Evolutionary conservation across 2,888 invertebrate genomes (phyloP).

Genomic region (Lissocephala sabroskyi): DNA sequence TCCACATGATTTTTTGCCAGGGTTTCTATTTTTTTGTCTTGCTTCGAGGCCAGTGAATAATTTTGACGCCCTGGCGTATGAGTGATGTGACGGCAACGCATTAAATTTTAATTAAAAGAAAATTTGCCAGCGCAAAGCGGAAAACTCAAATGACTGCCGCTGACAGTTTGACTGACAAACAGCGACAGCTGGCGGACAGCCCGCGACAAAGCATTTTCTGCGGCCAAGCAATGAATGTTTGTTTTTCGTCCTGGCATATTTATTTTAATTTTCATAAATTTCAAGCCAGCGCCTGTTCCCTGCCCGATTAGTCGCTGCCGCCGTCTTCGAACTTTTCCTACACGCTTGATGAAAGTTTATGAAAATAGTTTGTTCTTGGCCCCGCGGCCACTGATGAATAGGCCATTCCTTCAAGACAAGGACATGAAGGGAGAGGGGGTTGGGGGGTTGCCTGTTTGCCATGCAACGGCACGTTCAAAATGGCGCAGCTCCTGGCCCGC

Average conservation of each 20-base stretch:
- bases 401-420: too few relatives aligned
- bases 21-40: neutral
- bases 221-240: too few relatives aligned
- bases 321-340: neutral
- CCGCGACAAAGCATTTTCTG: too few relatives aligned
- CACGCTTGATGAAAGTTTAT: conserved; percentile 28
- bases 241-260: too few relatives aligned
- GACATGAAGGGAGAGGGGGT: conserved; percentile 7
- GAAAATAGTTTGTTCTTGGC: conserved; percentile 21
- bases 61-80: conserved; percentile 15
- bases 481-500: conserved; percentile 21
- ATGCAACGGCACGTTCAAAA: conserved; percentile 29
- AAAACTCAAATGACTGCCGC: neutral
- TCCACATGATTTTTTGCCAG: neutral
- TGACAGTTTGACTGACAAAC: conserved; percentile 4
- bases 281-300: neutral
- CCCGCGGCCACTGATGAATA: too few relatives aligned
- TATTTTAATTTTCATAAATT: too few relatives aligned
- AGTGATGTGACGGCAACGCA: conserved; percentile 1
- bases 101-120: conserved; percentile 1
- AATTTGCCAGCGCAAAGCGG: neutral
- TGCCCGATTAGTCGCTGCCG: conserved; percentile 24
- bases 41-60: neutral
- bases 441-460: conserved; percentile 13
- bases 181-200: too few relatives aligned